A percentile compares a stretch with the other conserved stretches of the same genome.
Evolutionary conservation across 1,140 invertebrate genomes (phyloP).

Genomic region (Galendromus occidentalis): DNA sequence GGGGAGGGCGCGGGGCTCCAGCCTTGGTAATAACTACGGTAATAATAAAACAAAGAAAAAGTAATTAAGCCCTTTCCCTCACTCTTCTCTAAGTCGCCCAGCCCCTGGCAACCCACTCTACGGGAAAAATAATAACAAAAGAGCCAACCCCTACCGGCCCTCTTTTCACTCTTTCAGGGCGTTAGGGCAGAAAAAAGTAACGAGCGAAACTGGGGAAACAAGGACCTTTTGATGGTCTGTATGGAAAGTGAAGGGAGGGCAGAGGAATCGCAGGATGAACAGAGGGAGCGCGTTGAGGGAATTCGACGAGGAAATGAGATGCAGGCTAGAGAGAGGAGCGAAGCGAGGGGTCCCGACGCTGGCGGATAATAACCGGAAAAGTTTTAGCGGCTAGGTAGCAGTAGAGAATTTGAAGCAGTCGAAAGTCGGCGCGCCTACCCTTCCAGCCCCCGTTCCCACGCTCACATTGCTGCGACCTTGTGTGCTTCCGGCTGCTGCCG

Average conservation of each 20-base stretch:
- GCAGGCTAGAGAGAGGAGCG: no score
- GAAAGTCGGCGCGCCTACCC: background rate
- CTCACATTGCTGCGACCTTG: no score
- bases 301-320: no score
- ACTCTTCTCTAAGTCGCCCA: background rate
- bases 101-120: background rate
- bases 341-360: no score
- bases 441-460: background rate
- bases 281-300: background rate
- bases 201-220: background rate
- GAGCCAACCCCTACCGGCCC: background rate
- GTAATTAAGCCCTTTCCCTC: conserved; percentile 10
- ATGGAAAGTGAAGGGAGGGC: background rate
- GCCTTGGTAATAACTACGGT: conserved; percentile 12
- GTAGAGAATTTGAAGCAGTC: conserved; percentile 5
- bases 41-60: conserved; percentile 12
- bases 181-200: background rate
- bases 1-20: background rate
- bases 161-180: background rate
- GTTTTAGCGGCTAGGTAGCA: background rate
- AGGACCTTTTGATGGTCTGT: background rate
- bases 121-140: conserved; percentile 9
- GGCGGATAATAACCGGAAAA: conserved; percentile 5
- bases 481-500: no score
- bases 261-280: background rate